phyloP scores from a whole-genome alignment of 2,888 invertebrate species.

The Yponomeuta malinellus region DNA sequence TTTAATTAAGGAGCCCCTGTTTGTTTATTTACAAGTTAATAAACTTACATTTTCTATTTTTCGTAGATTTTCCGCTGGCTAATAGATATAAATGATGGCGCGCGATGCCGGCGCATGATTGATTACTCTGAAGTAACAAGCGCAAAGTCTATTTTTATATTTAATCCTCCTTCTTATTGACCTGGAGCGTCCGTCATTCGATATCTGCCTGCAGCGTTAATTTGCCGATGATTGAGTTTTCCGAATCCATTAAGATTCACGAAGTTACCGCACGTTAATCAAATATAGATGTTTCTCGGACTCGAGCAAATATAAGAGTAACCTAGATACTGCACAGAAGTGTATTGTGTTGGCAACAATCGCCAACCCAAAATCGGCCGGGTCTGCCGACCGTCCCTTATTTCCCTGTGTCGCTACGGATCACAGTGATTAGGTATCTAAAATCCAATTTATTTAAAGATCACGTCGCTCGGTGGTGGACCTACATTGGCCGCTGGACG shows the following conservation, averaged over 20 bases:
- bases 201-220: not conserved
- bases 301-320: no score
- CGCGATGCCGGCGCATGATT: slow-evolving; percentile 37
- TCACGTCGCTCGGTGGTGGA: not conserved
- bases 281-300: no score
- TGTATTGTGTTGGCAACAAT: not conserved
- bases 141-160: slow-evolving; percentile 7
- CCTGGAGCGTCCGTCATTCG: not conserved
- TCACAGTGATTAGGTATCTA: not conserved
- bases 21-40: not conserved
- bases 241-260: no score
- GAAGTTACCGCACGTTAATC: no score
- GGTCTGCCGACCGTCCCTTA: not conserved
- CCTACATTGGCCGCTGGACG: not conserved
- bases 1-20: not conserved
- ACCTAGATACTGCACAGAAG: not conserved
- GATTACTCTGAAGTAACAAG: slow-evolving; percentile 26
- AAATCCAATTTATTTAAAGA: slow-evolving; percentile 3
- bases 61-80: slow-evolving; percentile 18
- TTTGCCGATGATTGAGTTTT: no score
- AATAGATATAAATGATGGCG: slow-evolving; percentile 47
- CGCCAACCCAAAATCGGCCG: not conserved
- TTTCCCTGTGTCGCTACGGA: not conserved
- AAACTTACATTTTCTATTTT: slow-evolving; percentile 5
- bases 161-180: not conserved